Evolutionary conservation across 2,113 vertebrate species (phyloP), one percentile per base, ranked within the genome.

Genomic region (Chaetodon auriga): DNA sequence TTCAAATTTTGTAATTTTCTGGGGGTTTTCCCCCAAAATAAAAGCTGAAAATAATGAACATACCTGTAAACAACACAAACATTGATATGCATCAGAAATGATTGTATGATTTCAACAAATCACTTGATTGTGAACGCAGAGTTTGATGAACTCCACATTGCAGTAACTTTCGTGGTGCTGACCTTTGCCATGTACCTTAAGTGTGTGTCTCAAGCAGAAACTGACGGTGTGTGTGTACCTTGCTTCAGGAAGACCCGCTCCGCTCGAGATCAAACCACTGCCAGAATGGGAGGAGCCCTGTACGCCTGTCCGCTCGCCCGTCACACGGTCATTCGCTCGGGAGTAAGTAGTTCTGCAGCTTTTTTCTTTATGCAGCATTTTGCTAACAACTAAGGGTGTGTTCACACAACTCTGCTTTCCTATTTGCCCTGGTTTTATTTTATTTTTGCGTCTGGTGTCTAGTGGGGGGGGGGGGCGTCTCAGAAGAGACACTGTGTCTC

Each of bases 271-370:
- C 89, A 99, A 97, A 93, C 96, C 97, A 62, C 76, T 99, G 79
- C 93, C 97, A 48, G 98, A 99, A 85, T 98, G 96, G 97, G 98
- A 99, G 87, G 98, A 99, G 93, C 93, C 97, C 60, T 96, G 95
- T 71, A 97, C 98, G 30, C 98, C 98, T 0, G 96, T 99, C 38
- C 96, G 97, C 92, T 99, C 98, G 51, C 98, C 98, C 3, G 98
- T 99, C 92, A 99, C 98, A n/a, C 96, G 97, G 92, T 97, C 97
- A 85, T 99, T 99, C 87, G 96, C 98, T 86, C 95, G 98, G 93
- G 97, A 99, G 98, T 99, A 97, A 97, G 98, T 98, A 71, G 3
- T 48, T 65, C 8, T 53, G 49, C 41, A 23, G n/a, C 9, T 43
- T 70, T 61, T 69, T 48, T 48, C 12, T 7, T 66, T 74, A 48